Evolutionary conservation across 2,888 invertebrate species (phyloP).

Genomic region (Sepioteuthis lessoniana): DNA sequence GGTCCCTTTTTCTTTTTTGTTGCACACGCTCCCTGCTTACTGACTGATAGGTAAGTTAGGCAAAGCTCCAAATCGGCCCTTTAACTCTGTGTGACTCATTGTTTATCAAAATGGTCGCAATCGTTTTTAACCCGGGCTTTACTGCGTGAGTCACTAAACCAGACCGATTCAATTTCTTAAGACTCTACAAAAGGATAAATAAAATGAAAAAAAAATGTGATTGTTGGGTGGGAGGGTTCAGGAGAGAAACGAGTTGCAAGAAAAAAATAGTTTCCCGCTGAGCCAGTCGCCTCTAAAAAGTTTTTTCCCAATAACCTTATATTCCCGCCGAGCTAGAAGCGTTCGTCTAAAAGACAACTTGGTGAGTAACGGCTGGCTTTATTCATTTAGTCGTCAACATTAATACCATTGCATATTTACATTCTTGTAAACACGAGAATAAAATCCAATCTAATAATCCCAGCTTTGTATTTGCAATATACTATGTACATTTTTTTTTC

Average conservation of each 20-base stretch:
- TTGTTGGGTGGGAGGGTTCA: no score
- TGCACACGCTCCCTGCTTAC: not conserved
- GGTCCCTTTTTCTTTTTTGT: not conserved
- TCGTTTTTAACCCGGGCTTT: not conserved
- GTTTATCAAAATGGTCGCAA: not conserved
- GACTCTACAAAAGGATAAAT: not conserved
- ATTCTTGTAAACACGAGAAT: not conserved
- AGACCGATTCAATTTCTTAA: slow-evolving; percentile 33
- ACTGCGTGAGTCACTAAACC: not conserved
- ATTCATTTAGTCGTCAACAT: not conserved
- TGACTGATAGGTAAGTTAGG: not conserved
- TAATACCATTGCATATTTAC: not conserved
- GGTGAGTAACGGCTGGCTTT: not conserved
- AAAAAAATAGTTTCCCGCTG: not conserved
- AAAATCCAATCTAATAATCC: not conserved
- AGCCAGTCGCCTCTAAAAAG: not conserved
- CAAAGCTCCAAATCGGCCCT: not conserved
- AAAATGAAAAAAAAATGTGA: not conserved
- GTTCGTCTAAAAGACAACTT: not conserved
- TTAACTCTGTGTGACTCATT: not conserved
- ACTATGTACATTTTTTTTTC: not conserved
- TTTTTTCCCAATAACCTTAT: not conserved
- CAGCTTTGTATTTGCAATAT: not conserved
- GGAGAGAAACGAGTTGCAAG: no score
- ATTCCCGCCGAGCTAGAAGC: not conserved